A percentile compares a stretch with the other conserved stretches of the same genome.
These are phyloP conservation scores for Scolopax bukidnonensis DNA, from an alignment of 2,797 vertebrate species.

Conservation along the genomic window DNA sequence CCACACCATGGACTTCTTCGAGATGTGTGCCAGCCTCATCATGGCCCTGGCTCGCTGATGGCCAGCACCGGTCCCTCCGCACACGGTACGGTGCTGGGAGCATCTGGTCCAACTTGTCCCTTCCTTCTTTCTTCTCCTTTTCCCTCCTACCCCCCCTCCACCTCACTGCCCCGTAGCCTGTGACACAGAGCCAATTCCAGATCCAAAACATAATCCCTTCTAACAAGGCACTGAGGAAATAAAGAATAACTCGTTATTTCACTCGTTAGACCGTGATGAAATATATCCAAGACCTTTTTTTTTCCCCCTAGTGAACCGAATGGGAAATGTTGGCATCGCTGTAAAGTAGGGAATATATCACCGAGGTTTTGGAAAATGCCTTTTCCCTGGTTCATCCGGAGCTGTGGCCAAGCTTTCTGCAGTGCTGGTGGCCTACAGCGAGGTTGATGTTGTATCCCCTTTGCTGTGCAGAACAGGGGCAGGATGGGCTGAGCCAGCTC, in stretches of 20 bases:
- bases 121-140: not conserved
- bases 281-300: not conserved
- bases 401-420: not conserved
- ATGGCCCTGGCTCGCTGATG: conserved; percentile 93
- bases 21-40: conserved; percentile 99
- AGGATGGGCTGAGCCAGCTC: not conserved
- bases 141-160: not conserved
- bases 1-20: conserved; percentile 99
- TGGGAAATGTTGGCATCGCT: not conserved
- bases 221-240: not conserved
- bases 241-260: not conserved
- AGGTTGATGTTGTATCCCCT: not conserved
- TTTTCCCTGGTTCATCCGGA: not conserved
- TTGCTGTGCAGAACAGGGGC: not conserved
- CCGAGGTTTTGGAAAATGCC: not conserved
- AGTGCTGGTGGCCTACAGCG: rapidly evolving
- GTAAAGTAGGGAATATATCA: not conserved
- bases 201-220: not conserved
- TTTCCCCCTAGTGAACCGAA: not conserved
- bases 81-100: conserved; percentile 51
- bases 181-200: not conserved
- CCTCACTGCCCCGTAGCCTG: not conserved
- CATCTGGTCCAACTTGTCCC: not conserved
- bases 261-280: not conserved
- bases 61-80: not conserved